These are phyloP conservation scores for Gymnodraco acuticeps DNA, from an alignment of 2,797 vertebrate species.

Conservation along the genomic window DNA sequence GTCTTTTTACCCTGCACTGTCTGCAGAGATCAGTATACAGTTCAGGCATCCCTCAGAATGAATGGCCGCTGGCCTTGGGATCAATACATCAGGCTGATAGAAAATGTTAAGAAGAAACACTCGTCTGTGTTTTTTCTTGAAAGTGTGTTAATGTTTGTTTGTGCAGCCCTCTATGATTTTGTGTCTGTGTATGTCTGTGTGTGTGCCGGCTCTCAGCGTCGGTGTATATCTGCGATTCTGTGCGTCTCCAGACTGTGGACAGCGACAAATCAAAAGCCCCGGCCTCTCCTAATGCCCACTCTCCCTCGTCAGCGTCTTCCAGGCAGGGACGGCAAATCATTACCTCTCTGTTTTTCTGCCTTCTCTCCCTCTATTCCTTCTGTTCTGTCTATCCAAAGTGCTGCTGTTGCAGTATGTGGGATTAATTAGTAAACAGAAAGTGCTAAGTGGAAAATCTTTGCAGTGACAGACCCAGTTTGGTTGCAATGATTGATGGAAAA, in stretches of 20 bases:
- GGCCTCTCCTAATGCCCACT: constrained; percentile 62
- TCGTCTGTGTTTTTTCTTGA: constrained; percentile 15
- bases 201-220: neutral
- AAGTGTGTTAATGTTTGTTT: constrained; percentile 20
- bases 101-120: constrained; percentile 50
- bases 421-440: constrained; percentile 79
- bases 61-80: constrained; percentile 61
- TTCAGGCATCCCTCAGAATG: constrained; percentile 61
- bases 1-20: too few relatives aligned
- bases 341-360: constrained; percentile 68
- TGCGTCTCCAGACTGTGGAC: constrained; percentile 27
- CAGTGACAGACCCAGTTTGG: constrained; percentile 58
- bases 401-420: constrained; percentile 65
- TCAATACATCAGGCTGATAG: constrained; percentile 61
- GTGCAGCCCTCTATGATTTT: neutral
- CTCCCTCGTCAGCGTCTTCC: constrained; percentile 69
- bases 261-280: constrained; percentile 59
- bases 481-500: constrained; percentile 68
- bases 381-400: constrained; percentile 59
- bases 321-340: constrained; percentile 69
- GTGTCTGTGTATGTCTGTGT: neutral
- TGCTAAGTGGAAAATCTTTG: constrained; percentile 77
- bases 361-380: constrained; percentile 33
- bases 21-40: constrained; percentile 55
- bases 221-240: constrained; percentile 10